Conservation (phyloP, 2,888 invertebrate species). For the Hirudinaria manillensis region DNA sequence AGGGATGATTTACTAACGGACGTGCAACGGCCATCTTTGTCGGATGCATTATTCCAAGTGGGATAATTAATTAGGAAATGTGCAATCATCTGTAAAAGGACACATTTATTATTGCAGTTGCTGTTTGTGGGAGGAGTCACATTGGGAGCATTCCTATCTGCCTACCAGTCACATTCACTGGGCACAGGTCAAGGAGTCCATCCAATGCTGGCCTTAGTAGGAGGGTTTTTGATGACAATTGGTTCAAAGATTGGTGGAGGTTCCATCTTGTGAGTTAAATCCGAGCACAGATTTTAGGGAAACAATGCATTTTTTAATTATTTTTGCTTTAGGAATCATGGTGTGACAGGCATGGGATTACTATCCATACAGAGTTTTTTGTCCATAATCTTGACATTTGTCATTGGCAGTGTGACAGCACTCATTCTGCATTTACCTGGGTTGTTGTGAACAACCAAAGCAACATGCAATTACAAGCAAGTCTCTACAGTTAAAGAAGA, state of each 20-base stretch:
- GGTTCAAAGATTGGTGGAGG: slow-evolving; percentile 49
- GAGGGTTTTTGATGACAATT: slow-evolving; percentile 47
- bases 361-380: slow-evolving; percentile 41
- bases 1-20: too few species aligned
- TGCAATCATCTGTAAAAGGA: neutral
- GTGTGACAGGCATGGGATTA: slow-evolving; percentile 40
- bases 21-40: too few species aligned
- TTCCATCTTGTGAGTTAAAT: slow-evolving; percentile 47
- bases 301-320: neutral
- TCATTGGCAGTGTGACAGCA: slow-evolving; percentile 35
- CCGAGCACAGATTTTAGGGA: neutral
- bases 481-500: too few species aligned
- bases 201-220: slow-evolving; percentile 42
- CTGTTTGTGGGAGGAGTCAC: slow-evolving; percentile 45
- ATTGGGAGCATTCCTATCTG: slow-evolving; percentile 44
- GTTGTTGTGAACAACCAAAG: neutral
- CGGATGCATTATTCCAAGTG: neutral
- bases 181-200: slow-evolving; percentile 43
- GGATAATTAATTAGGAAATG: neutral
- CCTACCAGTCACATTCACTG: slow-evolving; percentile 43
- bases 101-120: slow-evolving; percentile 41
- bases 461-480: neutral
- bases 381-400: slow-evolving; percentile 36
- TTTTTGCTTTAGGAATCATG: slow-evolving; percentile 37
- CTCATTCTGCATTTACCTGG: slow-evolving; percentile 25